A percentile compares a stretch with the other conserved stretches of the same genome.
Conservation (phyloP, 2,113 vertebrate species). For the Rhinolophus sinicus region DNA sequence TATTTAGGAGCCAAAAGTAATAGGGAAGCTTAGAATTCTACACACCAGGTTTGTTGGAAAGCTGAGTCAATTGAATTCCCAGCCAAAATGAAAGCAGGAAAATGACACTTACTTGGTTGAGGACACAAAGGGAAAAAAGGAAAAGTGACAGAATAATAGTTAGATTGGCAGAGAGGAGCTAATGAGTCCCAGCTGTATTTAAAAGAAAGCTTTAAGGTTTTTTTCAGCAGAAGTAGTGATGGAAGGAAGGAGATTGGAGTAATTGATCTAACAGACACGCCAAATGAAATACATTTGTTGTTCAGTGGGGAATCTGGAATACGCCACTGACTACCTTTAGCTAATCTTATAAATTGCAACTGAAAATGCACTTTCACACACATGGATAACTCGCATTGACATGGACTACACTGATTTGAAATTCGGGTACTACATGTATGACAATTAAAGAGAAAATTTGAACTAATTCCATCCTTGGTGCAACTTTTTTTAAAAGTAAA, state of each 20-base stretch:
- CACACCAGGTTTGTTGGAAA: background rate
- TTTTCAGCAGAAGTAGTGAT: conserved; percentile 73
- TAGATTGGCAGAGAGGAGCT: conserved; percentile 70
- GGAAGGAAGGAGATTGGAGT: conserved; percentile 71
- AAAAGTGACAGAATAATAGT: conserved; percentile 56
- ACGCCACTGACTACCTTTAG: conserved; percentile 78
- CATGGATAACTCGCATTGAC: background rate
- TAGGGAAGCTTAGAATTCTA: background rate
- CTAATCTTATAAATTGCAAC: conserved; percentile 72
- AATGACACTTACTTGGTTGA: conserved; percentile 56
- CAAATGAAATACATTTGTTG: conserved; percentile 82
- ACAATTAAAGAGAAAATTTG: background rate
- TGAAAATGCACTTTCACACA: conserved; percentile 11
- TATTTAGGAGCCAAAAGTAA: conserved; percentile 62
- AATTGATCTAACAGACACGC: conserved; percentile 77
- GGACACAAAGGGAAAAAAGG: conserved; percentile 8
- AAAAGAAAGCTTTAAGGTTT: conserved; percentile 76
- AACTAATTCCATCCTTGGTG: background rate
- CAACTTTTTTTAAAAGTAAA: background rate
- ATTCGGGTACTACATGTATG: background rate
- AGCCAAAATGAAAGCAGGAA: conserved; percentile 62
- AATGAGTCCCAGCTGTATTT: conserved; percentile 80
- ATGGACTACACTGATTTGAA: background rate
- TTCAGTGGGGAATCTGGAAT: conserved; percentile 77
- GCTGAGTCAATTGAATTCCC: conserved; percentile 51